phyloP scores from a whole-genome alignment of 2,797 vertebrate species.

The Phaenicophaeus curvirostris region DNA sequence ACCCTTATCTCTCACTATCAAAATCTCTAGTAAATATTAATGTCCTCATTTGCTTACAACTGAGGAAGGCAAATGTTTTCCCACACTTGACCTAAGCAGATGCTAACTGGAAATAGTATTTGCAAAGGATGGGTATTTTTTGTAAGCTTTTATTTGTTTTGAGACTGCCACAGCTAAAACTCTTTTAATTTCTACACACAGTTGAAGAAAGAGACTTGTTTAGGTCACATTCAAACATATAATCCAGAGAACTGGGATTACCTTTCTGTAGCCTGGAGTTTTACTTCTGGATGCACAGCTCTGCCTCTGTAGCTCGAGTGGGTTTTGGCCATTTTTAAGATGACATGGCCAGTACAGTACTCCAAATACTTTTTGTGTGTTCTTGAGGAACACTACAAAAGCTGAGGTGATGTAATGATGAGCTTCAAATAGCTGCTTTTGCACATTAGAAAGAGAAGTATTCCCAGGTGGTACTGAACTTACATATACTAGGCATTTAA shows the following conservation, averaged over 20 bases:
- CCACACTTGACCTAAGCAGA: background rate
- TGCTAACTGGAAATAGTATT: background rate
- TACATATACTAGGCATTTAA: background rate
- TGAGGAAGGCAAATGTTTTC: background rate
- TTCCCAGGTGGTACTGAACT: background rate
- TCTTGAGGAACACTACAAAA: background rate
- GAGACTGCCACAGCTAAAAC: background rate
- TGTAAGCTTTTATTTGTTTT: background rate
- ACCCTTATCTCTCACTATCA: background rate
- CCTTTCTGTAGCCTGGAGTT: background rate
- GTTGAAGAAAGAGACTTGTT: background rate
- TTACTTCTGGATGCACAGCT: background rate
- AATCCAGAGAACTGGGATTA: background rate
- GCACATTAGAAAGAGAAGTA: background rate
- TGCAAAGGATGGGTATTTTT: background rate
- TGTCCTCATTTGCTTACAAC: fast-evolving
- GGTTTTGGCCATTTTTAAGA: background rate
- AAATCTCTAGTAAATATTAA: background rate
- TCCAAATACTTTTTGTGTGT: background rate
- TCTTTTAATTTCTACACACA: background rate
- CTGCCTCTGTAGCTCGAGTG: background rate
- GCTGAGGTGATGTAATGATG: background rate
- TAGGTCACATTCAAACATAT: background rate
- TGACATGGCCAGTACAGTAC: background rate
- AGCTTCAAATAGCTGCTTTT: background rate